Evolutionary conservation across 2,113 vertebrate species (phyloP), one percentile per base, ranked within the genome.

Genomic region (Cyphomyrus discorhynchus): DNA sequence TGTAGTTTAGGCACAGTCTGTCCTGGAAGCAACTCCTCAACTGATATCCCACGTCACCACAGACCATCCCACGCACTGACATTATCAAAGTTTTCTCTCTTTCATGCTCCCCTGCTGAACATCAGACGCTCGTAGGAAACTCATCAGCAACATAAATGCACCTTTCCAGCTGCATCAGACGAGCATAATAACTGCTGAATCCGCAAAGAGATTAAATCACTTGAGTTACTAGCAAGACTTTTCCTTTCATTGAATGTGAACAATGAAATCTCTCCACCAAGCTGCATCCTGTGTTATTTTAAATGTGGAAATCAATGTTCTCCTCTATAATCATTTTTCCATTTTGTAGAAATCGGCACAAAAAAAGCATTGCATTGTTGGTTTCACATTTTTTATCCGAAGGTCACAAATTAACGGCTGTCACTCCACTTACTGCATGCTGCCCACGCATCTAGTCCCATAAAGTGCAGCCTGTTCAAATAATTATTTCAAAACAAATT

Each of bases 221-320:
- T 95, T 46, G 93, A 85, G 91, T 91, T 94, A 93, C 90, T 93
- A 94, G 92, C 96, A 94, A 96, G 95, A 96, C 95, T 96, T 96
- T 96, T 96, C 96, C 96, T 97, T 97, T 96, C 94, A 96, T 95
- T 97, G 94, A 96, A 93, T 92, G 93, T 94, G 95, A 97, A 97
- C 95, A 96, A 97, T 97, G 92, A 95, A 96, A 96, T 94, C 94
- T 96, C 93, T 94, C 93, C 91, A 91, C 93, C 93, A 96, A 96
- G 91, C 91, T 94, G 92, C 96, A 96, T 96, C 95, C 95, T 96
- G 95, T 93, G 94, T 94, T 82, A 93, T 93, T 92, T 95, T 90
- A 94, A 94, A 94, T 93, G 88, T 83, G 89, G 91, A 92, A 82
- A 93, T 91, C 92, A 93, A 31, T 45, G 93, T 95, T 93, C 1